phyloP scores from a whole-genome alignment of 2,888 invertebrate genomes.

The Zygogramma bicolorata region DNA sequence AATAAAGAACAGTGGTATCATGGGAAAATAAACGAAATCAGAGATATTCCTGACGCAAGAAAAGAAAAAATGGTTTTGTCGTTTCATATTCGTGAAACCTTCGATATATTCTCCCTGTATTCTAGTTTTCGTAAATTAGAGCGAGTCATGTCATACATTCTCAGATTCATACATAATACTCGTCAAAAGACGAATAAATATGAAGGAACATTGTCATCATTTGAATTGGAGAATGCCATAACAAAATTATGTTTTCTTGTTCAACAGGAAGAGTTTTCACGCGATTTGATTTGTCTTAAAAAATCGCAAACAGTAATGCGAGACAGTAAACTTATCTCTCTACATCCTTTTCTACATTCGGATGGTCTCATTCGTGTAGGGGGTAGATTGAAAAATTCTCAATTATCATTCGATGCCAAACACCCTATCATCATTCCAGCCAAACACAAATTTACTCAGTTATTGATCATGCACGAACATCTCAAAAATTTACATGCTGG shows the following conservation, averaged over 20 bases:
- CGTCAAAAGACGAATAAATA: neutral
- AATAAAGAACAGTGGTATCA: constrained; percentile 1
- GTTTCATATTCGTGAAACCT: neutral
- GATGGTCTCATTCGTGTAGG: constrained; percentile 25
- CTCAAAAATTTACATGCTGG: constrained; percentile 17
- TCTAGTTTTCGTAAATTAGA: neutral
- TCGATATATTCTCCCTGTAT: neutral
- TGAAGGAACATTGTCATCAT: neutral
- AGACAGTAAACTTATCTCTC: constrained; percentile 18
- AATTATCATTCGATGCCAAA: constrained; percentile 1
- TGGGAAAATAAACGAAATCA: neutral
- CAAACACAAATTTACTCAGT: constrained; percentile 24
- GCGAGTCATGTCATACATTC: neutral
- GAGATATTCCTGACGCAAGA: neutral
- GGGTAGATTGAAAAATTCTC: constrained; percentile 17
- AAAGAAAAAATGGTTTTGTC: neutral
- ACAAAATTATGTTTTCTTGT: constrained; percentile 1
- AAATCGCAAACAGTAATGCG: neutral
- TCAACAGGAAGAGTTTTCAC: constrained; percentile 6
- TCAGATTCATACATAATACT: constrained; percentile 16
- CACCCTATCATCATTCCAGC: constrained; percentile 12
- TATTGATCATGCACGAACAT: constrained; percentile 25
- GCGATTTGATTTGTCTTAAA: constrained; percentile 3
- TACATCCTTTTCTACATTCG: constrained; percentile 22
- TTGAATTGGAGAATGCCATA: neutral